phyloP scores from a whole-genome alignment of 1,140 invertebrate species.

The Adelges cooleyi region DNA sequence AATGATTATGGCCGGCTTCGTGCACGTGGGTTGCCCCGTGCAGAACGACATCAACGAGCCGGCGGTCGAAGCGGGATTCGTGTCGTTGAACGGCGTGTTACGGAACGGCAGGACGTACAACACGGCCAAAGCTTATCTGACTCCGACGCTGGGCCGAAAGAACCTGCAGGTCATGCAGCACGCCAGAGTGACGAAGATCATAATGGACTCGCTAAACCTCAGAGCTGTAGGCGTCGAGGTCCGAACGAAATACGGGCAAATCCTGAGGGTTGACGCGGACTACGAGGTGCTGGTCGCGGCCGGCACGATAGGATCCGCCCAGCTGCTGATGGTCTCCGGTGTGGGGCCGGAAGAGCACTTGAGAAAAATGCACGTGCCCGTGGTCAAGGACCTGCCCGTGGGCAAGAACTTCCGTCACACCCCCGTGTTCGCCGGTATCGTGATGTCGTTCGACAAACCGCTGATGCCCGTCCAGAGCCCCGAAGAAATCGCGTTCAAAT shows the following conservation, averaged over 20 bases:
- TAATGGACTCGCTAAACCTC: conserved; percentile 56
- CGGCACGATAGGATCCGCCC: conserved; percentile 54
- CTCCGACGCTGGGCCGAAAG: conserved; percentile 43
- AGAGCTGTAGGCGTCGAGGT: conserved; percentile 53
- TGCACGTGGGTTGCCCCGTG: conserved; percentile 42
- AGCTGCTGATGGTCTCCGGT: conserved; percentile 64
- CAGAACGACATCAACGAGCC: conserved; percentile 54
- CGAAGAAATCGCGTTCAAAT: conserved; percentile 23
- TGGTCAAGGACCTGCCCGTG: conserved; percentile 22
- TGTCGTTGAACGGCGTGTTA: conserved; percentile 45
- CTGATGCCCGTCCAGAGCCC: neutral
- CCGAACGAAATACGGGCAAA: conserved; percentile 39
- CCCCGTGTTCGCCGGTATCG: conserved; percentile 36
- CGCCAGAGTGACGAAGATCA: conserved; percentile 48
- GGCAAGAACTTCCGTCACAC: conserved; percentile 6
- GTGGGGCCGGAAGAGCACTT: conserved; percentile 32
- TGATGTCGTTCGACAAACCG: conserved; percentile 35
- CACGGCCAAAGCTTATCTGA: conserved; percentile 45
- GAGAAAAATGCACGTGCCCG: conserved; percentile 1
- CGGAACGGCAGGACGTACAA: conserved; percentile 44
- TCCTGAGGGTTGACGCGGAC: neutral
- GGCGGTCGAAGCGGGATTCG: conserved; percentile 43
- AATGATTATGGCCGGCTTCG: conserved; percentile 40
- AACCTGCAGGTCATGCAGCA: conserved; percentile 53
- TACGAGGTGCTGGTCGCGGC: conserved; percentile 50